Conservation (phyloP, 2,888 invertebrate genomes). For the Oegoconia quadripuncta region DNA sequence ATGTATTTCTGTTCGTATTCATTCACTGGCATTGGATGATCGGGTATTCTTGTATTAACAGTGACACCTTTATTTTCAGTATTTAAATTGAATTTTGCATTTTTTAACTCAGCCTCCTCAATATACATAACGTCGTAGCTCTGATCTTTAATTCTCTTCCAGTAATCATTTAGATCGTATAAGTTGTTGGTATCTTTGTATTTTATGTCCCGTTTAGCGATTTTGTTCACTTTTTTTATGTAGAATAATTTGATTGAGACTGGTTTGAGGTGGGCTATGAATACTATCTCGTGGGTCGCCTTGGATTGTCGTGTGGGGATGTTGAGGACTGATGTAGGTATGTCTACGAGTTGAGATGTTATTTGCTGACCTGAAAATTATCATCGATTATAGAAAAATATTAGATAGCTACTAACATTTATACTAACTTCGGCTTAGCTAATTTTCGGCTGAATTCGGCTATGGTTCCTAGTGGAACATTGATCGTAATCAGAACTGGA, state of each 20-base stretch:
- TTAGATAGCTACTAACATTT: too few species aligned
- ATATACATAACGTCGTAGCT: slow-evolving; percentile 31
- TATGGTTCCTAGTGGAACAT: too few species aligned
- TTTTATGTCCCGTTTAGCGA: neutral
- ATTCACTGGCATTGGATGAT: neutral
- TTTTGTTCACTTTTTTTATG: slow-evolving; percentile 39
- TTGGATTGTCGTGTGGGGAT: slow-evolving; percentile 81
- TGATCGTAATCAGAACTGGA: too few species aligned
- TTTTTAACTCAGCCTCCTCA: slow-evolving; percentile 16
- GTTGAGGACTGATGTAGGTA: slow-evolving; percentile 74
- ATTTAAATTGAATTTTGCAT: slow-evolving; percentile 1
- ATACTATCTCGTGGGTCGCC: slow-evolving; percentile 85
- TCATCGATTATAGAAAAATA: neutral
- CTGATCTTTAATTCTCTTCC: slow-evolving; percentile 28
- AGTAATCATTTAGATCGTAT: slow-evolving; percentile 29
- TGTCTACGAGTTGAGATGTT: slow-evolving; percentile 80
- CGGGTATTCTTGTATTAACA: neutral
- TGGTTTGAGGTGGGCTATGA: slow-evolving; percentile 82
- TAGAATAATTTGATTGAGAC: slow-evolving; percentile 84
- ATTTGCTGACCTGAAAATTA: slow-evolving; percentile 77
- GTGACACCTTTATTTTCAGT: neutral
- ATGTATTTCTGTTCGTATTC: neutral
- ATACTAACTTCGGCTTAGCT: too few species aligned
- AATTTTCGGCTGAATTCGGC: too few species aligned
- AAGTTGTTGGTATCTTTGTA: slow-evolving; percentile 6